phyloP scores from a whole-genome alignment of 2,797 vertebrate species.

The Geotrypetes seraphini region DNA sequence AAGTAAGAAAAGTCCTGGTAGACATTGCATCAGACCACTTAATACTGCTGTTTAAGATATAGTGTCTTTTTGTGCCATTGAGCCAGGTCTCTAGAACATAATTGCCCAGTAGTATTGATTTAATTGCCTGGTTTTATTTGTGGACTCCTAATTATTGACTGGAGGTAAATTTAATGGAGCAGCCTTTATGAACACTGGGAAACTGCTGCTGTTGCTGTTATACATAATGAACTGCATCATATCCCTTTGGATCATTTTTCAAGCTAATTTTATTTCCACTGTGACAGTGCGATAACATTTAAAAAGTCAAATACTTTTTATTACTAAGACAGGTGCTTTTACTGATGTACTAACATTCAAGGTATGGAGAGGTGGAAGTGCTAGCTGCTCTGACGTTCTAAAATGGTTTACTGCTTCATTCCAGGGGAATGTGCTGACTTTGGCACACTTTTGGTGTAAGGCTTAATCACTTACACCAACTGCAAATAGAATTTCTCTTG shows the following conservation, averaged over 20 bases:
- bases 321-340: conserved; percentile 74
- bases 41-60: conserved; percentile 54
- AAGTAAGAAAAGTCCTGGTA: too few relatives aligned
- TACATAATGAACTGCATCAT: conserved; percentile 82
- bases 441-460: conserved; percentile 16
- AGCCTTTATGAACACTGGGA: conserved; percentile 93
- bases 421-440: conserved; percentile 14
- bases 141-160: conserved; percentile 98
- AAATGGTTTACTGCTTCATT: conserved; percentile 14
- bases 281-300: conserved; percentile 84
- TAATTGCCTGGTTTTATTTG: conserved; percentile 99
- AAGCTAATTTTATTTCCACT: conserved; percentile 82
- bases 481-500: conserved; percentile 14
- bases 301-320: conserved; percentile 85
- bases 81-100: conserved; percentile 64
- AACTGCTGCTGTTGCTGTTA: conserved; percentile 79
- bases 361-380: conserved; percentile 37
- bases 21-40: conserved; percentile 46
- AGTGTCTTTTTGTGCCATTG: conserved; percentile 80
- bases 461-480: conserved; percentile 11
- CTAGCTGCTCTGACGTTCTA: conserved; percentile 45
- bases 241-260: conserved; percentile 85
- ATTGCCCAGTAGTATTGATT: conserved; percentile 90
- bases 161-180: conserved; percentile 96
- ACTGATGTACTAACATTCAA: conserved; percentile 61